A percentile compares a stretch with the other conserved stretches of the same genome.
phyloP scores from a whole-genome alignment of 30 jellyfish, hydroid and myxozoan genomes.

The Pelagia noctiluca region DNA sequence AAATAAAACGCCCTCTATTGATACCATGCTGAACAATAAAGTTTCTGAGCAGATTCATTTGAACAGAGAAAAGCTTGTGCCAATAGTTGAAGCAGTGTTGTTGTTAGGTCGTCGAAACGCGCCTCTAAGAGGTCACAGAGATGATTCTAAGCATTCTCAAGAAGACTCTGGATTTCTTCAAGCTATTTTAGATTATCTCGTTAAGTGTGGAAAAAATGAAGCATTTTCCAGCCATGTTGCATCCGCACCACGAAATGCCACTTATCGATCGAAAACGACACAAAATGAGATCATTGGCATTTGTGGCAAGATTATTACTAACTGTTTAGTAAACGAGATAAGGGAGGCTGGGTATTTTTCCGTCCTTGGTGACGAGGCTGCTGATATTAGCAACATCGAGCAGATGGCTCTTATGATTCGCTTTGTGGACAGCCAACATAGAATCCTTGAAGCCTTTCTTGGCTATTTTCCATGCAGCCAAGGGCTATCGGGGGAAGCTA shows the following conservation, averaged over 20 bases:
- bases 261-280: conserved; percentile 59
- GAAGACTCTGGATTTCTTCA: background rate
- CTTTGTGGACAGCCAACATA: conserved; percentile 13
- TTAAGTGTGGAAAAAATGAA: background rate
- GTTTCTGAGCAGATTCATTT: background rate
- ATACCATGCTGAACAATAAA: background rate
- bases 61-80: conserved; percentile 18
- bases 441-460: conserved; percentile 21
- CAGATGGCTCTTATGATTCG: conserved; percentile 63
- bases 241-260: conserved; percentile 65
- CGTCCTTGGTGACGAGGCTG: conserved; percentile 64
- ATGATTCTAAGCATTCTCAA: background rate
- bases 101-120: background rate
- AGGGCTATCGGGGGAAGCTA: conserved; percentile 47
- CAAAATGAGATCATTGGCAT: conserved; percentile 59
- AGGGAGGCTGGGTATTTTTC: conserved; percentile 32
- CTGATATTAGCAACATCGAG: conserved; percentile 40
- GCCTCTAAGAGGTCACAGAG: conserved; percentile 31
- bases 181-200: background rate
- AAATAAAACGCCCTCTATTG: conserved; percentile 5
- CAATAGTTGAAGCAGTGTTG: conserved; percentile 13
- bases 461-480: conserved; percentile 33
- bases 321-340: conserved; percentile 20
- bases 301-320: conserved; percentile 32
- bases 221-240: conserved; percentile 9